Percentiles rank a stretch among this genome's conserved stretches.
phyloP scores from a whole-genome alignment of 1,140 invertebrate species.

The Sinella curviseta region DNA sequence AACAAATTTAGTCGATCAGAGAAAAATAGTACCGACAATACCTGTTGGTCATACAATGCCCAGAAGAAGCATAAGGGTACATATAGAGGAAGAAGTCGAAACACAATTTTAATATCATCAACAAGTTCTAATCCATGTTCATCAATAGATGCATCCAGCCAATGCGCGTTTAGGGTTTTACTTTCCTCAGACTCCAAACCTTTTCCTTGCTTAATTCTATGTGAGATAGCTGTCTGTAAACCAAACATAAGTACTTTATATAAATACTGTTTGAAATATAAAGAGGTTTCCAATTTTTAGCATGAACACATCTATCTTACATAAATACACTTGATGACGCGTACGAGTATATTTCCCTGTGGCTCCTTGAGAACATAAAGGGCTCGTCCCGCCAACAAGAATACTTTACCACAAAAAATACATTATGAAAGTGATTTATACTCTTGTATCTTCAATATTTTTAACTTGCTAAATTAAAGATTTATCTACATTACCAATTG shows the following conservation, averaged over 20 bases:
- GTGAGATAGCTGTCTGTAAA: too few relatives aligned
- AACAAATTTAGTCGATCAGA: neutral
- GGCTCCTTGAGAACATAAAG: constrained; percentile 74
- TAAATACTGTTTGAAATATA: too few relatives aligned
- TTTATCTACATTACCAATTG: constrained; percentile 67
- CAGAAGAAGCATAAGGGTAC: constrained; percentile 65
- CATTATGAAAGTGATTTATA: neutral
- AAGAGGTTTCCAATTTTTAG: neutral
- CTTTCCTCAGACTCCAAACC: neutral
- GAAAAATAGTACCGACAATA: neutral
- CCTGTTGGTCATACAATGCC: constrained; percentile 50
- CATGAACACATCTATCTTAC: constrained; percentile 65
- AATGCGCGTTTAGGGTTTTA: constrained; percentile 55
- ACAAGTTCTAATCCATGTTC: constrained; percentile 57
- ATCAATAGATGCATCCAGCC: constrained; percentile 62
- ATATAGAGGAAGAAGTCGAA: constrained; percentile 59
- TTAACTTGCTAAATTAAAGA: neutral
- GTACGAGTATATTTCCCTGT: constrained; percentile 75
- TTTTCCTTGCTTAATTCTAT: neutral
- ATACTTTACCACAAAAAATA: neutral
- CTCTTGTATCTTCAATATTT: too few relatives aligned
- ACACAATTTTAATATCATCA: constrained; percentile 58
- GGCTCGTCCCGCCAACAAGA: constrained; percentile 60
- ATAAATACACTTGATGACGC: constrained; percentile 72
- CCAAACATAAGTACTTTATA: neutral